These are phyloP conservation scores for Drosophila maculinotata DNA, from an alignment of 2,888 invertebrate species.

Conservation along the genomic window DNA sequence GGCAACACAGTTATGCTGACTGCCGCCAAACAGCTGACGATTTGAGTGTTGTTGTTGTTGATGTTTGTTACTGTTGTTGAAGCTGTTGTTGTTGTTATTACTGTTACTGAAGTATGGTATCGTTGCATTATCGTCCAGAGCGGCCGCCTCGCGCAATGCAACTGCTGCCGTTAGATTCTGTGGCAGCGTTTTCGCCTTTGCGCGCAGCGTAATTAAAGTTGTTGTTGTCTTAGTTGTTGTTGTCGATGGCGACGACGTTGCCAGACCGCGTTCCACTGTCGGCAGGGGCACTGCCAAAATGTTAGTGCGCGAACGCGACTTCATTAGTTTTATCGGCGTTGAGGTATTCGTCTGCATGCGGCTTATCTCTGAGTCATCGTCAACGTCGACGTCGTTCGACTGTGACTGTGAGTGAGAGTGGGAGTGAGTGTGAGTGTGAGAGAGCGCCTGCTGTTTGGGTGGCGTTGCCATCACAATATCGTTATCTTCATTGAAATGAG, in stretches of 20 bases:
- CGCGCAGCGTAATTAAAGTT: constrained; percentile 79
- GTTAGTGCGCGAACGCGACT: constrained; percentile 85
- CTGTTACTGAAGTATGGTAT: constrained; percentile 26
- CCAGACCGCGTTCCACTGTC: constrained; percentile 69
- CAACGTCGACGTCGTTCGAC: constrained; percentile 18
- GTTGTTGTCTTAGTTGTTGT: constrained; percentile 54
- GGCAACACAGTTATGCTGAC: constrained; percentile 60
- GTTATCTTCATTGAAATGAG: constrained; percentile 76
- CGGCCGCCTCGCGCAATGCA: constrained; percentile 78
- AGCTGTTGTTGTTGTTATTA: constrained; percentile 11
- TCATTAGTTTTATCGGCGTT: constrained; percentile 85
- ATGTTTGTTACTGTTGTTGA: constrained; percentile 13
- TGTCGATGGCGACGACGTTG: constrained; percentile 49
- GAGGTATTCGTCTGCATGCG: constrained; percentile 85
- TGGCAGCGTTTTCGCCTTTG: constrained; percentile 88
- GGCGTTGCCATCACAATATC: constrained; percentile 76
- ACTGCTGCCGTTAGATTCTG: constrained; percentile 86
- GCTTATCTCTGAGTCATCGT: constrained; percentile 85
- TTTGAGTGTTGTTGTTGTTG: constrained; percentile 45
- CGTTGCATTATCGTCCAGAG: constrained; percentile 58
- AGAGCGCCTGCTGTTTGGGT: constrained; percentile 67
- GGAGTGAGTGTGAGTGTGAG: constrained; percentile 31
- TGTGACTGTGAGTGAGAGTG: too few relatives aligned
- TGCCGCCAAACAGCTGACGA: constrained; percentile 78
- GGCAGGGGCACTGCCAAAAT: constrained; percentile 86